These are phyloP conservation scores for Melanophora roralis DNA, from an alignment of 2,888 invertebrate species.

Conservation along the genomic window DNA sequence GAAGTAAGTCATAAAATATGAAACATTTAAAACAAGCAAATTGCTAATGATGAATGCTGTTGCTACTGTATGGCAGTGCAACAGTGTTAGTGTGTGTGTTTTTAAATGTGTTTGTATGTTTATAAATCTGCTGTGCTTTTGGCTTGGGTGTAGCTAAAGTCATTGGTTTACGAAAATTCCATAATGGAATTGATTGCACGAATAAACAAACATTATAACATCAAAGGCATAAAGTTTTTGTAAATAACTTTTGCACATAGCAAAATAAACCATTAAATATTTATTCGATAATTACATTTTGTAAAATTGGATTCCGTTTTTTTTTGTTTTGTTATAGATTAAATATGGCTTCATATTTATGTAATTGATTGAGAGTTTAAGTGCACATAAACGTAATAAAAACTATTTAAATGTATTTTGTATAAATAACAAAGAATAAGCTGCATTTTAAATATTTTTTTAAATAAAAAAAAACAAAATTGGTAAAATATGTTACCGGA, in stretches of 20 bases:
- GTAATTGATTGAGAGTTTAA: not conserved
- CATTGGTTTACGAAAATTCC: slow-evolving; percentile 30
- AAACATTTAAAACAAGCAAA: slow-evolving; percentile 39
- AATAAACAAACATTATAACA: slow-evolving; percentile 43
- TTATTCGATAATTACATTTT: slow-evolving; percentile 44
- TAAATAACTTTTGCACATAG: slow-evolving; percentile 19
- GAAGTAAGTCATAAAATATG: slow-evolving; percentile 41
- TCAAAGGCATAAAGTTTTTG: slow-evolving; percentile 26
- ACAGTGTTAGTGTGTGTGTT: not conserved
- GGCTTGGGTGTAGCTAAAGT: slow-evolving; percentile 25
- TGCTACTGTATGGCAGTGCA: not conserved
- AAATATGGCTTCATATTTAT: not conserved
- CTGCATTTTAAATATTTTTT: too few relatives aligned
- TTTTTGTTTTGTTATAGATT: not conserved
- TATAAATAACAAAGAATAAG: too few relatives aligned
- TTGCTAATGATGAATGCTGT: slow-evolving; percentile 47
- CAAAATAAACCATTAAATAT: slow-evolving; percentile 43
- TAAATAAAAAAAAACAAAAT: too few relatives aligned
- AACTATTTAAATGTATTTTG: too few relatives aligned
- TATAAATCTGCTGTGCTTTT: too few relatives aligned
- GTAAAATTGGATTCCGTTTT: slow-evolving; percentile 19
- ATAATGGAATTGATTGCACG: slow-evolving; percentile 47
- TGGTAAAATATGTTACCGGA: too few relatives aligned
- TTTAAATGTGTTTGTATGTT: too few relatives aligned
- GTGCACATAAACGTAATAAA: too few relatives aligned